Evolutionary conservation across 2,797 vertebrate species (phyloP).

Genomic region (Typhlichthys subterraneus): DNA sequence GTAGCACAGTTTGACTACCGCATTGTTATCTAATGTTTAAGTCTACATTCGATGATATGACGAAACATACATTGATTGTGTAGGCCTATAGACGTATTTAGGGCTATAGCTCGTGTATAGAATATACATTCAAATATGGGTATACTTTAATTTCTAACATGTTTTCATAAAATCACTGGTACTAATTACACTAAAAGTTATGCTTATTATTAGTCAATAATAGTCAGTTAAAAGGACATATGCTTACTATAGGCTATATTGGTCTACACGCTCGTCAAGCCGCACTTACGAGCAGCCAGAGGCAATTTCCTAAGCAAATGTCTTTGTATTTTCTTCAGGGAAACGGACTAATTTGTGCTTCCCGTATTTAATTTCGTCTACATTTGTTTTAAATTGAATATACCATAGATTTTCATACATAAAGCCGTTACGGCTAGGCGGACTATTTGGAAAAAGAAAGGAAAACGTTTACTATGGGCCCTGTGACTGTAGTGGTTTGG

Average conservation of each 20-base stretch:
- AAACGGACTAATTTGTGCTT: not conserved
- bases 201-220: too few species aligned
- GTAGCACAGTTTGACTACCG: too few species aligned
- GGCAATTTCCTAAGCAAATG: slow-evolving; percentile 24
- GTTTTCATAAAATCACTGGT: too few species aligned
- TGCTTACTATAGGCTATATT: too few species aligned
- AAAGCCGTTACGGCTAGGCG: not conserved
- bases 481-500: slow-evolving; percentile 1
- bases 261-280: too few species aligned
- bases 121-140: too few species aligned
- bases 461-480: slow-evolving; percentile 11
- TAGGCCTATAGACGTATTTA: not conserved
- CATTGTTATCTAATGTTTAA: not conserved
- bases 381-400: not conserved
- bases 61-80: not conserved
- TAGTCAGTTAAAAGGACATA: too few species aligned
- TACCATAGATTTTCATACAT: not conserved
- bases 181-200: too few species aligned
- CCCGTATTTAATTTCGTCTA: not conserved
- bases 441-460: not conserved
- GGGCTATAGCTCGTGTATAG: too few species aligned
- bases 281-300: too few species aligned
- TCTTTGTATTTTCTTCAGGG: slow-evolving; percentile 6
- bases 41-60: not conserved
- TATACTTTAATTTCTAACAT: too few species aligned